Evolutionary conservation across 1,140 invertebrate genomes (phyloP).

Genomic region (Dufourea novaeangliae): DNA sequence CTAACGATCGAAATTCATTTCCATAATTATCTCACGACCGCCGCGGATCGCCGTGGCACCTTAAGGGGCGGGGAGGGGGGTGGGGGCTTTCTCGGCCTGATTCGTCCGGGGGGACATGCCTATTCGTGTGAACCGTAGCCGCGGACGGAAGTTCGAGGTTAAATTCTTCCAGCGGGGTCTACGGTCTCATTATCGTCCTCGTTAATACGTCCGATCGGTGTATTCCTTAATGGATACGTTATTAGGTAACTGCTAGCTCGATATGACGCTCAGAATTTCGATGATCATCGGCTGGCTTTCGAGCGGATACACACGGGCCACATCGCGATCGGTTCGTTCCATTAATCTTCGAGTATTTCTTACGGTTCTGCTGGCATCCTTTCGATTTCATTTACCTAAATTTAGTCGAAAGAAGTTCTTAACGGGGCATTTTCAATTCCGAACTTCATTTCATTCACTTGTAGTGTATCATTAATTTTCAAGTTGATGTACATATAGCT

Average conservation of each 20-base stretch:
- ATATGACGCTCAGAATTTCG: neutral
- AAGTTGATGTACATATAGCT: too few species aligned
- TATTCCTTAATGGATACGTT: conserved; percentile 12
- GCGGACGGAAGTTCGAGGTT: conserved; percentile 45
- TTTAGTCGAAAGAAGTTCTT: too few species aligned
- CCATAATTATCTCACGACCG: conserved; percentile 75
- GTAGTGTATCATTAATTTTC: too few species aligned
- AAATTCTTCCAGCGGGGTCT: conserved; percentile 11
- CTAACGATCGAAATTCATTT: conserved; percentile 75
- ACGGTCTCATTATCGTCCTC: conserved; percentile 1
- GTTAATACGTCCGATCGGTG: conserved; percentile 14
- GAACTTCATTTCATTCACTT: too few species aligned
- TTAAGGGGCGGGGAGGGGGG: conserved; percentile 32
- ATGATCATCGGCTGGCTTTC: neutral
- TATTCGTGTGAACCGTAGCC: conserved; percentile 48
- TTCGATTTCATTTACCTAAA: too few species aligned
- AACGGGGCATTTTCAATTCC: too few species aligned
- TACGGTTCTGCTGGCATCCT: too few species aligned
- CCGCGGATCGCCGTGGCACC: conserved; percentile 11
- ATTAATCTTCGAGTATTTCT: too few species aligned
- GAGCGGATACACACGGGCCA: neutral
- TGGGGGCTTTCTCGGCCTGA: conserved; percentile 45
- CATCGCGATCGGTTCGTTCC: too few species aligned
- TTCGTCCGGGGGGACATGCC: conserved; percentile 40
- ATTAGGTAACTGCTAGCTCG: neutral